Conservation (phyloP, 2,113 vertebrate genomes). For the Thunnus maccoyii region DNA sequence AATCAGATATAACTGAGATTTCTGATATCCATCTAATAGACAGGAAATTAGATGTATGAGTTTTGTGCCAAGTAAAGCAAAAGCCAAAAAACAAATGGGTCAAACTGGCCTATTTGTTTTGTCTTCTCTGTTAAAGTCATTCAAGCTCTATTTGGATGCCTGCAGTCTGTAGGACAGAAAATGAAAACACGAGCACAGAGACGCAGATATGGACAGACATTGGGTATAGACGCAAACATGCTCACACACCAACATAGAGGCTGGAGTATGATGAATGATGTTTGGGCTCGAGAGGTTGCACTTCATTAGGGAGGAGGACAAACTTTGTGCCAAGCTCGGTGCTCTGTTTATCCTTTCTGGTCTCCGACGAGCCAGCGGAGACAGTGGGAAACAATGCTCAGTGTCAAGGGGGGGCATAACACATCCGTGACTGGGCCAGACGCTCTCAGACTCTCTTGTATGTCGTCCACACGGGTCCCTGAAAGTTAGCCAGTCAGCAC, state of each 20-base stretch:
- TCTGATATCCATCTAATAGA: constrained; percentile 68
- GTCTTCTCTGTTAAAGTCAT: constrained; percentile 52
- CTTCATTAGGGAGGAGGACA: constrained; percentile 78
- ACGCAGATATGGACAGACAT: constrained; percentile 46
- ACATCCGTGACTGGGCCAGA: constrained; percentile 36
- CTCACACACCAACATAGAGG: constrained; percentile 29
- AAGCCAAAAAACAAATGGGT: constrained; percentile 28
- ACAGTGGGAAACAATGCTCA: constrained; percentile 67
- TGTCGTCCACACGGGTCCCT: constrained; percentile 44
- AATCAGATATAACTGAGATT: constrained; percentile 54
- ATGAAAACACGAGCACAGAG: constrained; percentile 48
- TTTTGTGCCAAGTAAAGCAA: constrained; percentile 61
- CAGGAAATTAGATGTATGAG: constrained; percentile 65
- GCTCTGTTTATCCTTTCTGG: constrained; percentile 77
- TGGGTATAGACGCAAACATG: background rate
- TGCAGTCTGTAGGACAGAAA: constrained; percentile 40
- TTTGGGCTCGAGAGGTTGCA: constrained; percentile 67
- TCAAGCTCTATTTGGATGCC: constrained; percentile 47
- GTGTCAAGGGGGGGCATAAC: constrained; percentile 43
- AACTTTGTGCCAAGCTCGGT: constrained; percentile 71
- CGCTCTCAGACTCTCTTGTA: constrained; percentile 30
- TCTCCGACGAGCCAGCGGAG: constrained; percentile 61
- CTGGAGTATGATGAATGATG: constrained; percentile 76
- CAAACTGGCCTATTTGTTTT: constrained; percentile 45
- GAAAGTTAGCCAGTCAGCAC: constrained; percentile 67